Base-by-base conservation (phyloP, 2,113 vertebrate genomes). In the Cryptotis parvus region DNA sequence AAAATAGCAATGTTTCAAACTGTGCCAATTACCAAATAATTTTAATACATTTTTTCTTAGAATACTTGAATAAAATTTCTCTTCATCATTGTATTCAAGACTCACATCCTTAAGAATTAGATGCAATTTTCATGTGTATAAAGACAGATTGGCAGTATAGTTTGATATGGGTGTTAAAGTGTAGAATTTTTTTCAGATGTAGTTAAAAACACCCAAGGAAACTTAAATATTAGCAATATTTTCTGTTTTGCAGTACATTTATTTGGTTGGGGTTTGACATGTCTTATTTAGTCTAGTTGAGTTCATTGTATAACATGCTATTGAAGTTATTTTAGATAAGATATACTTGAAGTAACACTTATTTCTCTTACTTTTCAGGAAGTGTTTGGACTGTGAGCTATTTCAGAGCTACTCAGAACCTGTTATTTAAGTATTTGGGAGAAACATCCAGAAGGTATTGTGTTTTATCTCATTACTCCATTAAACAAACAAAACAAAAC, bases 331-430 rank as follows among this genome's bases (percentile, higher is more conserved):
- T 91, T 78, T 33, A 79, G 18, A 33, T 91, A 79, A 87, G 31
- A 45, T 24, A 6, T 1, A 83, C 35, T 90, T 89, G 41, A 83
- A 93, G n/a, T 97, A 93, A 96, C 16, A 69, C 27, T 43, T 65
- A 41, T 93, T 92, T 90, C 74, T 90, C 29, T 93, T 94, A 74
- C 90, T 89, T 97, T 97, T 93, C 92, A 96, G 94, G 83, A 29
- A 93, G 22, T 86, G 10, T 72, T 94, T 95, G 92, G 89, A 96
- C 86, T 91, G 88, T 82, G 75, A 95, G 39, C 45, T 39, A 22
- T 93, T 88, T 68, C 83, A 86, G 79, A 92, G 35, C 70, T 76
- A 1, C 87, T 89, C 84, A 87, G 91, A 90, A 92, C 16, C 41
- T 61, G 11, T 77, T 89, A 66, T 92, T 96, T 94, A 72, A 91